phyloP scores from a whole-genome alignment of 2,797 vertebrate genomes.

The Selene dorsalis region DNA sequence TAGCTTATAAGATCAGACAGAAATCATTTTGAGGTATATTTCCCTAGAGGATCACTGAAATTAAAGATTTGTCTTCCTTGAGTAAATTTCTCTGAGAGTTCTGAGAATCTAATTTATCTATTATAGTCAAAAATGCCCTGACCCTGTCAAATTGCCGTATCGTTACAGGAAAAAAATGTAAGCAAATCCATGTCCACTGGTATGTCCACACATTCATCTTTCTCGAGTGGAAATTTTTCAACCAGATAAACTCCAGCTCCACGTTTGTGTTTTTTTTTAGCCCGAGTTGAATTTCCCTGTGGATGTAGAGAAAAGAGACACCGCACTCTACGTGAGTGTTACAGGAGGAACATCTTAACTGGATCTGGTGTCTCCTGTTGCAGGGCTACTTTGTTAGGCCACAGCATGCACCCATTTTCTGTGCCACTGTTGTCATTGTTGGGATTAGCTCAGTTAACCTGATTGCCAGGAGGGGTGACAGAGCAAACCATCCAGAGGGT shows the following conservation, averaged over 20 bases:
- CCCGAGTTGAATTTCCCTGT: constrained; percentile 68
- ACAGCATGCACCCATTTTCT: constrained; percentile 63
- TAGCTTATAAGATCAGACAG: constrained; percentile 14
- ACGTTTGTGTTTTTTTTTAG: constrained; percentile 31
- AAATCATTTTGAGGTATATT: constrained; percentile 20
- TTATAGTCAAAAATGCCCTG: neutral
- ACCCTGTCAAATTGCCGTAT: neutral
- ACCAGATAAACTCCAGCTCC: constrained; percentile 35
- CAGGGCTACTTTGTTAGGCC: constrained; percentile 73
- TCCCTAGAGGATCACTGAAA: neutral
- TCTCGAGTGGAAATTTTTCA: constrained; percentile 49
- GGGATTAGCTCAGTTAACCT: constrained; percentile 77
- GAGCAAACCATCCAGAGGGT: no score
- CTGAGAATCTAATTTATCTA: neutral
- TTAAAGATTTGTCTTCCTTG: neutral
- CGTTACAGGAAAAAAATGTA: constrained; percentile 1
- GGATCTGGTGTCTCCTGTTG: constrained; percentile 78
- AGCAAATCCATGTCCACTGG: neutral
- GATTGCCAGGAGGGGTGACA: constrained; percentile 64
- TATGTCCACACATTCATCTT: neutral
- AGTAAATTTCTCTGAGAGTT: constrained; percentile 2
- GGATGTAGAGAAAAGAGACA: constrained; percentile 75
- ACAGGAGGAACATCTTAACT: constrained; percentile 68
- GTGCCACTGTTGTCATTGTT: constrained; percentile 76
- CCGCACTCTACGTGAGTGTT: constrained; percentile 68